Evolutionary conservation across 2,888 invertebrate genomes (phyloP), one percentile per base, ranked within the genome.

Genomic region (Leptinotarsa rubiginosa): DNA sequence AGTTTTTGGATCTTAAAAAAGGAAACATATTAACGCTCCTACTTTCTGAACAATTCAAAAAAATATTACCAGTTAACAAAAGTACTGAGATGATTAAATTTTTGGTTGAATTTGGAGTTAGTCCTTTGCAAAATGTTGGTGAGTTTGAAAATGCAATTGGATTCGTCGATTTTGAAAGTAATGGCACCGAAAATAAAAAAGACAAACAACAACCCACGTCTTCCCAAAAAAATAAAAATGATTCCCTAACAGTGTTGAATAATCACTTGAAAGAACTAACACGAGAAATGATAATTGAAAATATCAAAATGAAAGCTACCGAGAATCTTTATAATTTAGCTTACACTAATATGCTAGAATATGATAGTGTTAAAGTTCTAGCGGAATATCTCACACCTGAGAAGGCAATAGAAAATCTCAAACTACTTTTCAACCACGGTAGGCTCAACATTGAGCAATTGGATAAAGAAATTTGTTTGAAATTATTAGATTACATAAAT

Each of bases 11-110:
- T 1, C 81, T 84, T 56, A 73, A 83, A 18, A 85, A 87, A 85
- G 88, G 88, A 0, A 85, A 84, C 41, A 80, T 86, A 2, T 76
- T 87, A 47, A 86, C 86, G 0, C 73, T 88, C 3, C 79, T 83
- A 41, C 80, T 83, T 18, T 80, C 87, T 25, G 85, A 85, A 70
- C 78, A 85, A 41, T 87, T 85, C 75, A 76, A 80, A 20, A 79
- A 81, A 25, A 25, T 79, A n/a, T 74, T 85, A 18, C 79, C 84
- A 7, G 20, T 80, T 2, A 75, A 81, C 4, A 73, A 70, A n/a
- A 81, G 82, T 62, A 80, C 81, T 72, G 69, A 77, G 3, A 79
- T 85, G 15, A 78, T 85, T 4, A 80, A 85, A 41, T 47, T 77
- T 3, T 72, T 87, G 56, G 66, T 84, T 0, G 73, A 81, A 2